Percentiles rank a stretch among this genome's conserved stretches.
Conservation (phyloP, 2,113 vertebrate genomes). For the Pteropus alecto region DNA sequence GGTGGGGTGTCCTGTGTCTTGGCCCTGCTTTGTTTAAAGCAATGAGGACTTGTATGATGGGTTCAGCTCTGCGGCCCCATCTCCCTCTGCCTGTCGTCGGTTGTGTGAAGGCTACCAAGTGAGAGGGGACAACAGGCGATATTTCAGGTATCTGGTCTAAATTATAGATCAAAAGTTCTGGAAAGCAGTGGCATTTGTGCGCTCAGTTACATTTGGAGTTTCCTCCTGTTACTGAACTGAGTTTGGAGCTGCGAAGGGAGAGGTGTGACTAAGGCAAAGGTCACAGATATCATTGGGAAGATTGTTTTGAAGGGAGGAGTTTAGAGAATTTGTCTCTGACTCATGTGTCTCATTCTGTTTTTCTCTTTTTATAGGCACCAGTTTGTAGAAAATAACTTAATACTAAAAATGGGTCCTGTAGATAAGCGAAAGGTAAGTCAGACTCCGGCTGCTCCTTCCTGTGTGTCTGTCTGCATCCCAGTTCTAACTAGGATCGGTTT, state of each 20-base stretch:
- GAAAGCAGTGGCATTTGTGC: accelerated
- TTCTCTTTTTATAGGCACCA: slow-evolving; percentile 90
- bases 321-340: neutral
- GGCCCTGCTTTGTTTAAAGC: neutral
- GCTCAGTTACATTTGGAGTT: neutral
- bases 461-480: neutral
- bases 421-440: slow-evolving; percentile 96
- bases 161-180: accelerated
- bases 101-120: no score
- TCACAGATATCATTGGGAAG: neutral
- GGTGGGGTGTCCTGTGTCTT: neutral
- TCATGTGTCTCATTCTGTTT: neutral
- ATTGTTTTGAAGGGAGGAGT: neutral
- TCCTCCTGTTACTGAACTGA: neutral
- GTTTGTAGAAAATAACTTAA: slow-evolving; percentile 99
- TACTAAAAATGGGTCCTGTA: slow-evolving; percentile 99
- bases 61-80: neutral
- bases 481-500: neutral
- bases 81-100: no score
- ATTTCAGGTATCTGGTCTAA: neutral
- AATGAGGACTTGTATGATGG: accelerated
- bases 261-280: neutral
- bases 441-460: neutral
- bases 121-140: neutral
- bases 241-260: neutral